Percentiles rank a stretch among this genome's conserved stretches.
Conservation (phyloP, 2,888 invertebrate genomes). For the Autographa gamma region DNA sequence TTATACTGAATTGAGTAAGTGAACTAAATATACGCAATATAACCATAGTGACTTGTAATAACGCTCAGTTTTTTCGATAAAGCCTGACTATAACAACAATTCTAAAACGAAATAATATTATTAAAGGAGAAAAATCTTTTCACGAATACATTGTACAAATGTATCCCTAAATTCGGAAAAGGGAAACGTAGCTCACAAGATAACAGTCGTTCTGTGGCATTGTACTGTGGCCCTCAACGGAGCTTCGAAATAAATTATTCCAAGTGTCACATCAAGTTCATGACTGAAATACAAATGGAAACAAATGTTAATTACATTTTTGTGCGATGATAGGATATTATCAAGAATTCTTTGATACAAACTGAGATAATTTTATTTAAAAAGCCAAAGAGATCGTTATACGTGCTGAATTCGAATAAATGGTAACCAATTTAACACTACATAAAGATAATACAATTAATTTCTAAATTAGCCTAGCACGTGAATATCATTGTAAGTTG, state of each 20-base stretch:
- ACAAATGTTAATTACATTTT: slow-evolving; percentile 36
- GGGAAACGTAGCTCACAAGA: slow-evolving; percentile 1
- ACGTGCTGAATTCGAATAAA: neutral
- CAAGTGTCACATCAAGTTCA: slow-evolving; percentile 60
- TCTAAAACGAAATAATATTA: neutral
- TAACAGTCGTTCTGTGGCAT: neutral
- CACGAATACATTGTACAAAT: neutral
- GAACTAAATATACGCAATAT: too few relatives aligned
- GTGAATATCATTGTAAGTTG: neutral
- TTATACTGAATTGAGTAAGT: too few relatives aligned
- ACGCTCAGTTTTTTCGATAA: neutral
- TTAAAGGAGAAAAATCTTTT: neutral
- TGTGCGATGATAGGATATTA: slow-evolving; percentile 14
- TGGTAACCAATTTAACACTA: neutral
- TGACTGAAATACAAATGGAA: slow-evolving; percentile 61
- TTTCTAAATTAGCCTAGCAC: neutral
- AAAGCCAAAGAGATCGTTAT: neutral
- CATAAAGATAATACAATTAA: neutral
- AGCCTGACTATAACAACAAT: neutral
- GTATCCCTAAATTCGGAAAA: neutral
- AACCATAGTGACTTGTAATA: neutral
- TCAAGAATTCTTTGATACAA: neutral
- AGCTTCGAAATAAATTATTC: slow-evolving; percentile 58
- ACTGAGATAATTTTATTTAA: neutral
- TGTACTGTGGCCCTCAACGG: slow-evolving; percentile 30